A percentile compares a stretch with the other conserved stretches of the same genome.
Conservation (phyloP, 2,113 vertebrate genomes). For the Lagenorhynchus albirostris region DNA sequence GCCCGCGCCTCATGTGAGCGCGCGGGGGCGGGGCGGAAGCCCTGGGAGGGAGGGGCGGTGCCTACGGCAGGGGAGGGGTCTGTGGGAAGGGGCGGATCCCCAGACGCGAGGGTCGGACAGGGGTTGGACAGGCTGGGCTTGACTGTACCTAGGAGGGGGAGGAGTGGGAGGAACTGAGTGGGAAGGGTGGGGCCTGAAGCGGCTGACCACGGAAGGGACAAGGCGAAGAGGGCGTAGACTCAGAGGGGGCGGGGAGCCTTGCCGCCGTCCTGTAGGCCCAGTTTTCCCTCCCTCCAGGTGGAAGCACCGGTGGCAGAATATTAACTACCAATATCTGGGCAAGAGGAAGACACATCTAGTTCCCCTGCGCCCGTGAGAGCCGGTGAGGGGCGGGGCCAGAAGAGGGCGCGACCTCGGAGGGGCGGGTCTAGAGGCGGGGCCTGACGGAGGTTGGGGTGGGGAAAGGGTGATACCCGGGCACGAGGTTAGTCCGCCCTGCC, state of each 20-base stretch:
- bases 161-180: background rate
- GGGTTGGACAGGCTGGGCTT: background rate
- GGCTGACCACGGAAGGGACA: background rate
- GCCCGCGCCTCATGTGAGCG: slow-evolving; percentile 31
- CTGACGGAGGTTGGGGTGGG: background rate
- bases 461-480: background rate
- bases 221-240: background rate
- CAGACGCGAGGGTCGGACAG: background rate
- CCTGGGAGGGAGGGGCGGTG: fast-evolving
- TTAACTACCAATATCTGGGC: slow-evolving; percentile 45
- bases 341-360: slow-evolving; percentile 28
- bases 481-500: fast-evolving
- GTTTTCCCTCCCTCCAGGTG: background rate
- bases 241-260: background rate
- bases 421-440: background rate
- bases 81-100: background rate
- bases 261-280: background rate
- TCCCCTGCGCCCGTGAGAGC: background rate
- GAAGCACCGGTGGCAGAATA: slow-evolving; percentile 23
- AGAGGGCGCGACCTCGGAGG: background rate
- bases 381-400: background rate
- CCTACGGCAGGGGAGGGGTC: fast-evolving
- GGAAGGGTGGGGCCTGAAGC: background rate
- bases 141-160: background rate
- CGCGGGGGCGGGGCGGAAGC: too few relatives aligned